Evolutionary conservation across 2,113 vertebrate species (phyloP).

Genomic region (Malaclemys terrapin): DNA sequence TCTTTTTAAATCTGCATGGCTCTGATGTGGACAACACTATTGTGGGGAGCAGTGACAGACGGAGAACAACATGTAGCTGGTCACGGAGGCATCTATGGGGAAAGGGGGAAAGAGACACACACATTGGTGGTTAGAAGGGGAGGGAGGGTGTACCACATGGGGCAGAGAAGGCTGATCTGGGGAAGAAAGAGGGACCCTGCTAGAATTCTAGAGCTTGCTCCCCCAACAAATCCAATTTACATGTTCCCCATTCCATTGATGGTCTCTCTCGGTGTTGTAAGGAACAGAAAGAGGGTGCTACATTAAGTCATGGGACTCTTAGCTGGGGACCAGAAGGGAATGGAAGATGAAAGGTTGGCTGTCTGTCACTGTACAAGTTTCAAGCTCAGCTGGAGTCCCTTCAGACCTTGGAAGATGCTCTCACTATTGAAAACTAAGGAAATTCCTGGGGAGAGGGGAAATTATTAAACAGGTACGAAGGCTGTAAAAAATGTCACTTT

Average conservation of each 20-base stretch:
- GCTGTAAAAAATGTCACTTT: neutral
- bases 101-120: rapidly evolving
- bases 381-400: neutral
- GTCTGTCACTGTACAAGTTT: neutral
- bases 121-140: rapidly evolving
- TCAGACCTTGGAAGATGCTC: neutral
- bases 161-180: rapidly evolving
- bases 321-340: neutral
- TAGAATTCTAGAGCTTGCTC: neutral
- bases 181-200: rapidly evolving
- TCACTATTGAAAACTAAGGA: neutral
- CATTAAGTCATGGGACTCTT: neutral
- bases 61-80: neutral
- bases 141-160: neutral
- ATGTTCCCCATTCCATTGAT: rapidly evolving
- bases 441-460: neutral
- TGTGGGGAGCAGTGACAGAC: neutral
- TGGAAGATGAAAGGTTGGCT: rapidly evolving
- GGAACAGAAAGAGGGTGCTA: neutral
- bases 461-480: neutral
- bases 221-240: rapidly evolving
- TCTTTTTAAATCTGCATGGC: neutral
- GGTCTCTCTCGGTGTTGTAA: neutral
- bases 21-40: too few species aligned
- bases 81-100: rapidly evolving